Base-by-base conservation (phyloP, 2,797 vertebrate genomes). In the Ibycter americanus region DNA sequence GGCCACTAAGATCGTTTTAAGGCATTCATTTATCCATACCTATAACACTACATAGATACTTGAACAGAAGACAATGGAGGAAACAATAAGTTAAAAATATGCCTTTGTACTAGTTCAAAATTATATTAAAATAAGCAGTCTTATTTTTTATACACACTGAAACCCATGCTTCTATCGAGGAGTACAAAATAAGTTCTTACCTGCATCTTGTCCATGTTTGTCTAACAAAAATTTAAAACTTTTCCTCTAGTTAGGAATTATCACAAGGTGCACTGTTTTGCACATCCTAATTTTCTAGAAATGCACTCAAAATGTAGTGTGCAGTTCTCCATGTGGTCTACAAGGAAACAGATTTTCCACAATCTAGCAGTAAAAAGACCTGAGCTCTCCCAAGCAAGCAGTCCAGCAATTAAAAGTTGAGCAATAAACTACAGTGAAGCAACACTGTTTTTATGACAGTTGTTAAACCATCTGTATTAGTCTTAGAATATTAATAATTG, bases 401-500 rank as follows among this genome's bases (percentile, higher is more conserved):
- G 66, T 51, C 54, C 58, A 89, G 51, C 38, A 67, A 90, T 79
- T 91, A 93, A 42, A 95, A 90, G 32, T 3, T 40, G 55, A 94
- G 63, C 78, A 93, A 83, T 86, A 91, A 76, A 85, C 40, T 42
- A 89, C 61, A 81, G 17, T 17, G 68, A 71, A 94, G 73, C 38
- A 89, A 94, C 66, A 38, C 21, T 55, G 32, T 20, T 76, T 96
- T 96, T 92, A 96, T 68, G 86, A 71, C 38, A 61, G 70, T 46
- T 84, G 36, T 96, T 79, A 95, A 81, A 91, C 42, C 42, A 82
- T 26, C 27, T 51, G 10, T 77, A 79, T 83, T 86, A 63, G 40
- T 77, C 72, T 80, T 74, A 56, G 7, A 91, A 62, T 87, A 88
- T 92, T 90, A 92, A 90, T 74, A 94, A 49, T 27, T 83, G 71